These are phyloP conservation scores for Pitangus sulphuratus DNA, from an alignment of 2,797 vertebrate species.

Conservation along the genomic window DNA sequence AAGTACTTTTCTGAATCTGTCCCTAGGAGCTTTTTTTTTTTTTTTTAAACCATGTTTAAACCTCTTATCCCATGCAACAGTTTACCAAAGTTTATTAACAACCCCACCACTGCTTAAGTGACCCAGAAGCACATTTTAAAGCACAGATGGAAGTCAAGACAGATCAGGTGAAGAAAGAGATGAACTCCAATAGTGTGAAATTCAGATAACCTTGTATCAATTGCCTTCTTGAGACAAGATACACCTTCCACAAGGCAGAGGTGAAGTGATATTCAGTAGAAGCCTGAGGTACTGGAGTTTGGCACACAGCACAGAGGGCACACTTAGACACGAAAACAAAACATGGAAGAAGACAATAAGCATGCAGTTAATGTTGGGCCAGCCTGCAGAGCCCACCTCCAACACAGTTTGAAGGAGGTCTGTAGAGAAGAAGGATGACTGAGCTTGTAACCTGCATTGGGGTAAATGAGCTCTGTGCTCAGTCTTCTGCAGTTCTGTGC, in stretches of 20 bases:
- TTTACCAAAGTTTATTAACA: conserved; percentile 43
- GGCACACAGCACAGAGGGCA: neutral
- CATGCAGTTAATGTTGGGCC: neutral
- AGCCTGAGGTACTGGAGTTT: neutral
- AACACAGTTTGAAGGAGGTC: neutral
- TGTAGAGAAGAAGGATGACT: neutral
- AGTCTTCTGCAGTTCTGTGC: neutral
- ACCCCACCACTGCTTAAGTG: neutral
- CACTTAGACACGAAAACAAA: conserved; percentile 28
- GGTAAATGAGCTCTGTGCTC: neutral
- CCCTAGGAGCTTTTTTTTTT: neutral
- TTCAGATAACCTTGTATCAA: neutral
- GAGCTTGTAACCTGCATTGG: neutral
- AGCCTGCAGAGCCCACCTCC: conserved; percentile 1
- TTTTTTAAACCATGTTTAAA: neutral
- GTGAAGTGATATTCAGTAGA: neutral
- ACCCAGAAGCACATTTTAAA: conserved; percentile 57
- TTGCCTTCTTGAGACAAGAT: too few species aligned
- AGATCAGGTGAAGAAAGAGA: conserved; percentile 14
- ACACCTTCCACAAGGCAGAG: neutral
- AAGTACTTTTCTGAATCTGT: neutral
- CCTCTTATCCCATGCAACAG: neutral
- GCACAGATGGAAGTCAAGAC: conserved; percentile 2
- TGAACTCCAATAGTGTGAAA: neutral
- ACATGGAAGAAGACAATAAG: neutral